Evolutionary conservation across 1,140 invertebrate species (phyloP).

Genomic region (Papilio machaon): DNA sequence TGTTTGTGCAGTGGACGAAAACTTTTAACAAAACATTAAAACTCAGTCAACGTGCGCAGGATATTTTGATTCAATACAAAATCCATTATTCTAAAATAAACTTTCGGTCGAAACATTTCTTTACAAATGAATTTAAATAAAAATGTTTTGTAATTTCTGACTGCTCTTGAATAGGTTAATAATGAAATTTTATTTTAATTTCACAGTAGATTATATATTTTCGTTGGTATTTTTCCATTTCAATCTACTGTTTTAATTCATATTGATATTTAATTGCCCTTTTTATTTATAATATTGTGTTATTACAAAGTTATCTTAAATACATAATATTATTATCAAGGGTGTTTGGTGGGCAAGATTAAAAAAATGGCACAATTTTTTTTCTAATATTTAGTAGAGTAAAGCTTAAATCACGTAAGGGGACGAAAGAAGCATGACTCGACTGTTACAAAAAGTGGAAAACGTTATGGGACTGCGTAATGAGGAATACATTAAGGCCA

Average conservation of each 20-base stretch:
- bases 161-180: too few species aligned
- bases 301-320: too few species aligned
- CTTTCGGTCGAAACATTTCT: neutral
- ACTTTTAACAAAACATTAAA: neutral
- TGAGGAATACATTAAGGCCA: slow-evolving; percentile 8
- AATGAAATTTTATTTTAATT: too few species aligned
- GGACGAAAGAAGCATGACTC: neutral
- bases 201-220: too few species aligned
- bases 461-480: neutral
- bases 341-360: too few species aligned
- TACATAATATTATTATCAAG: too few species aligned
- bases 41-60: neutral
- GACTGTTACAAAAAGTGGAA: neutral
- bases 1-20: neutral
- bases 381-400: neutral
- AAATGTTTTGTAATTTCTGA: too few species aligned
- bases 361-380: neutral
- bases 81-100: neutral
- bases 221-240: too few species aligned
- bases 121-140: too few species aligned
- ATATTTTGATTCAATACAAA: neutral
- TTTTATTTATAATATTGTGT: too few species aligned
- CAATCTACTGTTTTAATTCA: too few species aligned
- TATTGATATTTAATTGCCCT: too few species aligned
- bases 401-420: neutral